These are phyloP conservation scores for Parnassius apollo DNA, from an alignment of 2,888 invertebrate genomes.

Conservation along the genomic window DNA sequence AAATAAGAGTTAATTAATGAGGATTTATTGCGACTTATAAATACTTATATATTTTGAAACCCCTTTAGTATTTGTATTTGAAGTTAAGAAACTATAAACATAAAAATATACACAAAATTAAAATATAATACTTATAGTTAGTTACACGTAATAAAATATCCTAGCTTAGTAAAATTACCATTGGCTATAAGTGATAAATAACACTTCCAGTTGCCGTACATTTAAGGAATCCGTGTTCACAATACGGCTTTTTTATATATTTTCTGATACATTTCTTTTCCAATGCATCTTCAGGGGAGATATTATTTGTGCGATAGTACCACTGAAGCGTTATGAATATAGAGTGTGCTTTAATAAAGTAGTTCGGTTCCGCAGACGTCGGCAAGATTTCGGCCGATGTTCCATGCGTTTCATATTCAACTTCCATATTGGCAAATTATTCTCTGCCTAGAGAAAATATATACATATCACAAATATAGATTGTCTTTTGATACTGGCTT, in stretches of 20 bases:
- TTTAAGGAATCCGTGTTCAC: slow-evolving; percentile 43
- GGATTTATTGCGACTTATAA: too few species aligned
- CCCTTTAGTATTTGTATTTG: too few species aligned
- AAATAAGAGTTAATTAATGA: too few species aligned
- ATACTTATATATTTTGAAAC: too few species aligned
- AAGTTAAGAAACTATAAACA: too few species aligned
- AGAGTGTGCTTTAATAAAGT: slow-evolving; percentile 78
- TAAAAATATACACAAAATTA: too few species aligned
- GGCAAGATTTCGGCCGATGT: slow-evolving; percentile 37
- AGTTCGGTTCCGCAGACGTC: slow-evolving; percentile 48
- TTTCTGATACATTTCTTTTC: slow-evolving; percentile 80
- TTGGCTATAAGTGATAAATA: not conserved
- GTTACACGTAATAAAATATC: too few species aligned
- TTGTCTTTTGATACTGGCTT: slow-evolving; percentile 3
- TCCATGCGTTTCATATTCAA: slow-evolving; percentile 36
- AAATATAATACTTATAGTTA: too few species aligned
- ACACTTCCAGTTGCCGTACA: slow-evolving; percentile 42
- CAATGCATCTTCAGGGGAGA: slow-evolving; percentile 78
- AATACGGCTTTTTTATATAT: slow-evolving; percentile 72
- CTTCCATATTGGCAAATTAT: slow-evolving; percentile 26
- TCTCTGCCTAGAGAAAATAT: slow-evolving; percentile 5
- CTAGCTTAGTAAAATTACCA: too few species aligned
- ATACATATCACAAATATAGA: not conserved
- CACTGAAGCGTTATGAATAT: slow-evolving; percentile 78
- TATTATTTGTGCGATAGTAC: slow-evolving; percentile 77